These are phyloP conservation scores for Coptotermes formosanus DNA, from an alignment of 1,140 invertebrate species.

Conservation along the genomic window DNA sequence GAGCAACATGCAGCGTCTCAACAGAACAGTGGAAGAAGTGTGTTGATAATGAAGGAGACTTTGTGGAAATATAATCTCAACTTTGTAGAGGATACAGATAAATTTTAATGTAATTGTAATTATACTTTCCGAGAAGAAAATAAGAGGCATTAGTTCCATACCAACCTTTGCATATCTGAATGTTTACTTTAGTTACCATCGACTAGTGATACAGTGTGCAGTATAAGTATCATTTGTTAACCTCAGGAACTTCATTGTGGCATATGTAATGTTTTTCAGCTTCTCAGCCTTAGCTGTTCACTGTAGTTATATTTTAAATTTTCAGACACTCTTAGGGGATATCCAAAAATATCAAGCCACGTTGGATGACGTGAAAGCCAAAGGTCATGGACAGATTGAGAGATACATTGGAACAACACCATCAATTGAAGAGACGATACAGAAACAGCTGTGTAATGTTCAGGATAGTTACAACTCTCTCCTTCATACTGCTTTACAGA, in stretches of 20 bases:
- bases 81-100: no score
- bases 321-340: constrained; percentile 66
- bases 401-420: constrained; percentile 70
- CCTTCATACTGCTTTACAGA: constrained; percentile 86
- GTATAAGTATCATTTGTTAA: neutral
- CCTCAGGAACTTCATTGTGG: no score
- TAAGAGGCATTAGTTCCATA: no score
- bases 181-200: neutral
- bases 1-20: no score
- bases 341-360: constrained; percentile 82
- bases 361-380: constrained; percentile 77
- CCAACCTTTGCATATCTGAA: no score
- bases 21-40: no score
- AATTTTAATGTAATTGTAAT: no score
- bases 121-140: no score
- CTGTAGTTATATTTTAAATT: constrained; percentile 30
- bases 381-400: constrained; percentile 82
- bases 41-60: no score
- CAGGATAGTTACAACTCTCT: constrained; percentile 92
- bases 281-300: no score
- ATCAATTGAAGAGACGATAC: constrained; percentile 70
- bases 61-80: no score
- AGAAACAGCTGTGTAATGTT: constrained; percentile 85
- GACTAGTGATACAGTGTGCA: neutral
- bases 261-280: no score